A percentile compares a stretch with the other conserved stretches of the same genome.
These are phyloP conservation scores for Hystrix brachyura DNA, from an alignment of 2,113 vertebrate genomes.

Conservation along the genomic window DNA sequence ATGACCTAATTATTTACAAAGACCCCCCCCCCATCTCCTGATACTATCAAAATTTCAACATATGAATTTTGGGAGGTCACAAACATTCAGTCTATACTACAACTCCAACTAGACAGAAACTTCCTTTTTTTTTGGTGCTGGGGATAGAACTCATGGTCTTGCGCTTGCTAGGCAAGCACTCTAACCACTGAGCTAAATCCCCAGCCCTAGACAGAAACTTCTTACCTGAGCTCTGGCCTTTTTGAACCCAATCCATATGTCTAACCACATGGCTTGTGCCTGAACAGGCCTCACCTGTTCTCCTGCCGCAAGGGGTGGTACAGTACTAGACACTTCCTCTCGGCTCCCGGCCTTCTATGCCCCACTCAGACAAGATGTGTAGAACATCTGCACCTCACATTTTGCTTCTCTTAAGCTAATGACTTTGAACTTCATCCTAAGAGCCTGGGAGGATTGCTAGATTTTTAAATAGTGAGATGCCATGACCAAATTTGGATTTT, in stretches of 20 bases:
- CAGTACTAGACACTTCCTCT: too few species aligned
- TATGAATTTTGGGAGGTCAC: background rate
- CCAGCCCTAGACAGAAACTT: background rate
- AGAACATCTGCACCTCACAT: background rate
- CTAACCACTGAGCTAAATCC: too few species aligned
- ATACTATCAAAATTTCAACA: background rate
- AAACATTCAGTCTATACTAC: background rate
- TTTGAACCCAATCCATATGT: background rate
- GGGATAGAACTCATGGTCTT: too few species aligned
- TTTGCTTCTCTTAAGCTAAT: constrained; percentile 26
- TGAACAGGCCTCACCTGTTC: background rate
- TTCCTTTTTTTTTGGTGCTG: too few species aligned
- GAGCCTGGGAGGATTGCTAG: background rate
- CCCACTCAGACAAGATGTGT: background rate
- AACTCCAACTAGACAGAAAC: background rate
- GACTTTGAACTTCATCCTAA: background rate
- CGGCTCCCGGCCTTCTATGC: background rate
- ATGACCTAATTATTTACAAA: background rate
- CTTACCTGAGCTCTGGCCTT: background rate
- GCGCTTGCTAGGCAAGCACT: too few species aligned
- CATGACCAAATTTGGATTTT: background rate
- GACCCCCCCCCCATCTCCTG: background rate
- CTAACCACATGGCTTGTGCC: background rate
- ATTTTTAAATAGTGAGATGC: constrained; percentile 36
- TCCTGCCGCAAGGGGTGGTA: background rate